Evolutionary conservation across 1,140 invertebrate species (phyloP), one percentile per base, ranked within the genome.

Genomic region (Andrena cerasifolii): DNA sequence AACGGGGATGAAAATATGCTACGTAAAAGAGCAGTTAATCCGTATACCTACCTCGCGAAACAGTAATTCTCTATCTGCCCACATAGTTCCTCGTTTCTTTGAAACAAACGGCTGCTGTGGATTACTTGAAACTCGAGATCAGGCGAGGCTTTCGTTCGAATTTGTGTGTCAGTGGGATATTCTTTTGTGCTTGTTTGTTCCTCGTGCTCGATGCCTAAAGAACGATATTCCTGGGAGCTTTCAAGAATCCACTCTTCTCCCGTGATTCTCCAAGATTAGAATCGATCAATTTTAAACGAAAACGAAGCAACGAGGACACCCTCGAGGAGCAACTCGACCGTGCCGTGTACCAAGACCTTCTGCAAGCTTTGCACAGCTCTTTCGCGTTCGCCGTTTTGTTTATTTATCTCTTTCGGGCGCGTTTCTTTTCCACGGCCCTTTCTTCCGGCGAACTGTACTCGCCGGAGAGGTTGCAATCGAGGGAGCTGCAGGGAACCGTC

Each of bases 351-450:
- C 47, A 45, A 66, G 72, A 74, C 51, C 66, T 74, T 74, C 61
- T 33, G 33, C 72, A 54, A 74, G 61, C 72, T 74, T 74, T 74
- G 49, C 71, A 31, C 49, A 74, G 59, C 71, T 54, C 71, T 74
- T 43, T 3, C 6, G 31, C 36, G 36, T 66, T 74, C 54, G 49
- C 59, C 24, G 33, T 66, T 74, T 74, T 74, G 61, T 74, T 74
- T 74, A 74, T 74, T 74, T 74, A 66, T 65, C 72, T 56, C 72
- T 74, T 74, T 74, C 49, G 26, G 16, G 31, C 61, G 56, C 43
- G 47, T 72, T 72, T 36, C 61, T 74, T 54, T n/a, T 54, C 33
- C 28, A 1, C 36, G 18, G 36, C 21, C 61, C 28, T 66, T 56
- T 56, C 33, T 40, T 33, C 58, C 1, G 43, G 4, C 70, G 12